Base-by-base conservation (phyloP, 2,113 vertebrate genomes). In the Colius striatus region DNA sequence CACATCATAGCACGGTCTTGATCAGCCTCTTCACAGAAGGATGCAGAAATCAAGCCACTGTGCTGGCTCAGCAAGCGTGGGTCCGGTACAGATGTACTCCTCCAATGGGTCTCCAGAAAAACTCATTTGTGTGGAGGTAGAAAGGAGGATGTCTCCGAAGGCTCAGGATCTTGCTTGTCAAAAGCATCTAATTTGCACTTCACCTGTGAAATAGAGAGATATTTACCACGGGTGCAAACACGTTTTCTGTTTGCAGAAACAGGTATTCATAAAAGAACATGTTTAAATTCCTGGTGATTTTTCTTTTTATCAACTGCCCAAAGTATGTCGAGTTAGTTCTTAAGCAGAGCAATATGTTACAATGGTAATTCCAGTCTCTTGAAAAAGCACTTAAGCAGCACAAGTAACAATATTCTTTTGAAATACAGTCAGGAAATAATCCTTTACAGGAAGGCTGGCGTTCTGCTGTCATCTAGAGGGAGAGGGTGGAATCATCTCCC, bases 381-480 rank as follows among this genome's bases (percentile, higher is more conserved):
- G 38, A 43, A 51, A 87, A 83, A 51, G 25, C 8, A 38, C 66
- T 27, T 51, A 43, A 60, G 63, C 32, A 78, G 70, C 68, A 66
- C 51, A 63, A 86, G 54, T 19, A 89, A 36, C 38, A 29, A 18
- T 8, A 45, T 12, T 50, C 8, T 50, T 66, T 61, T 58, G 68
- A 66, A 86, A 77, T 12, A 19, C 3, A 54, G 5, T 57, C 60
- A n/a, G 51, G 20, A 62, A 47, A 68, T 41, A 61, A 25, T 1
- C 7, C 30, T 68, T 70, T 41, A 10, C 8, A 62, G 75, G 27
- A 58, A 77, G 72, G 70, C 32, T 34, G 2, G 68, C 53, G 73
- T 85, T 93, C 61, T 97, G 96, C 96, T 90, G 96, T 53, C 96
- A 92, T 34, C 94, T 97, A 96, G 80, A 94, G 96, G 96, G 70